Evolutionary conservation across 2,797 vertebrate genomes (phyloP).

Genomic region (Echiichthys vipera): DNA sequence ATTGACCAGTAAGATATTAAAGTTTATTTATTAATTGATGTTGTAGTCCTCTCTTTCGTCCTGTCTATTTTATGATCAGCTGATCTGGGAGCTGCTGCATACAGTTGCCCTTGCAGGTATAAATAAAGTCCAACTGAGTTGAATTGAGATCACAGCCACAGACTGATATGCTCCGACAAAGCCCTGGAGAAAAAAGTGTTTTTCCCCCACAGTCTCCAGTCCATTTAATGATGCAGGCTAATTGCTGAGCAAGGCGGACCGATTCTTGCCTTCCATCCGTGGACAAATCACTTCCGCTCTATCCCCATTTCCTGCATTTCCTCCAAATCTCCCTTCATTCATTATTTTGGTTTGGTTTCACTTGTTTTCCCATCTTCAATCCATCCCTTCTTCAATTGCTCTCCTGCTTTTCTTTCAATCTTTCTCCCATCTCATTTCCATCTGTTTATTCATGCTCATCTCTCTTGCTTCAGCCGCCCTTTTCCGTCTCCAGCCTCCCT

Average conservation of each 20-base stretch:
- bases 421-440: neutral
- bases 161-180: neutral
- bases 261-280: neutral
- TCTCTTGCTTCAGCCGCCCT: neutral
- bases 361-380: neutral
- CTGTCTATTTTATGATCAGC: neutral
- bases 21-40: neutral
- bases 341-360: neutral
- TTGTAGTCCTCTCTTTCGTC: neutral
- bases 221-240: constrained; percentile 2
- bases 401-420: neutral
- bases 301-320: neutral
- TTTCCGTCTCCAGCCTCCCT: constrained; percentile 9
- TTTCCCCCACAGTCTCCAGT: neutral
- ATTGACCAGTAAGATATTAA: too few species aligned
- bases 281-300: neutral
- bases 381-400: neutral
- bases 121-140: neutral
- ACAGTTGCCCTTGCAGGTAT: too few species aligned
- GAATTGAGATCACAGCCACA: neutral
- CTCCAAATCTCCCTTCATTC: constrained; percentile 9
- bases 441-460: constrained; percentile 24
- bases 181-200: neutral
- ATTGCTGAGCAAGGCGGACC: constrained; percentile 19
- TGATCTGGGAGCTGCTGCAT: neutral